Conservation (phyloP, 1,140 invertebrate genomes). For the Dolichoris vasculosae region DNA sequence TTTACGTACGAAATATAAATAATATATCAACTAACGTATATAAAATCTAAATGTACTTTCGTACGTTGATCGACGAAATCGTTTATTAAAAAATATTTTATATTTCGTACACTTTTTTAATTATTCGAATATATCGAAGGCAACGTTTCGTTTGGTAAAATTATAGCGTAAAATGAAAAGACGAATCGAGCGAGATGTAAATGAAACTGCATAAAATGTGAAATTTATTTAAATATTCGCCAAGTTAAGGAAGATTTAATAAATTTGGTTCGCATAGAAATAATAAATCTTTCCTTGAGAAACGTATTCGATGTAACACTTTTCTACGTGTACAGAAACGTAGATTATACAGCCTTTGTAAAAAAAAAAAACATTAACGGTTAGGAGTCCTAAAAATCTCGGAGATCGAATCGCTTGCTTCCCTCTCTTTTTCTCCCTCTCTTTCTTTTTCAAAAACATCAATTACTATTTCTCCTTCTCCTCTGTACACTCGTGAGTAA, state of each 20-base stretch:
- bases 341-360: conserved; percentile 24
- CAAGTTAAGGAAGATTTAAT: background rate
- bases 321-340: conserved; percentile 9
- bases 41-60: too few relatives aligned
- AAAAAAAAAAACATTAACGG: conserved; percentile 52
- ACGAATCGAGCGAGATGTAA: too few relatives aligned
- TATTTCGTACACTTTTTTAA: too few relatives aligned
- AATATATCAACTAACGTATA: too few relatives aligned
- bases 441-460: conserved; percentile 46
- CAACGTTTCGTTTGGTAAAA: too few relatives aligned
- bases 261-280: conserved; percentile 21
- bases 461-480: conserved; percentile 37
- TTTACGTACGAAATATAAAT: too few relatives aligned
- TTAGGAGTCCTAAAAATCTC: conserved; percentile 52
- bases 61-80: too few relatives aligned
- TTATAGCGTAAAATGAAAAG: too few relatives aligned
- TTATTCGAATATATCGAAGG: too few relatives aligned
- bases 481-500: background rate
- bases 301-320: conserved; percentile 25
- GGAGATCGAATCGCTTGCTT: conserved; percentile 44
- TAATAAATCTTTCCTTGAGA: conserved; percentile 36
- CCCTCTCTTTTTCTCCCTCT: background rate
- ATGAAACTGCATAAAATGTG: background rate
- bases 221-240: background rate
- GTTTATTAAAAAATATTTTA: too few relatives aligned